These are phyloP conservation scores for Tiliacea aurago DNA, from an alignment of 2,888 invertebrate species.

Conservation along the genomic window DNA sequence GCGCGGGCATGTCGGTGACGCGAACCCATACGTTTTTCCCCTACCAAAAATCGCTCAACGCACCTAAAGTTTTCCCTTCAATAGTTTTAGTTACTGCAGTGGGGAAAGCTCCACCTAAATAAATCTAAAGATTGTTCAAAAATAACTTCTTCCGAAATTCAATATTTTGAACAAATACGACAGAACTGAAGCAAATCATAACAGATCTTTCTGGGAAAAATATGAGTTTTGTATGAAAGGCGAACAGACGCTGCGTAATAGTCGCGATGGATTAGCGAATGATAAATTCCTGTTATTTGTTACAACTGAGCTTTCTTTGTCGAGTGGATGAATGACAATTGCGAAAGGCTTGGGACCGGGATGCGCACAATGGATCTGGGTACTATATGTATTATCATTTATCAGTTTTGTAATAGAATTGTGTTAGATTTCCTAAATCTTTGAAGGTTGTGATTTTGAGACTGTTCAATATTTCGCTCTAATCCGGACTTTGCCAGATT, in stretches of 20 bases:
- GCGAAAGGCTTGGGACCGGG: slow-evolving; percentile 71
- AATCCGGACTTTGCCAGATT: slow-evolving; percentile 3
- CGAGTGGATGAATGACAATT: slow-evolving; percentile 75
- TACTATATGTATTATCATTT: slow-evolving; percentile 62
- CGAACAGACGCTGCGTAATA: slow-evolving; percentile 68
- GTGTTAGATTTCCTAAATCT: slow-evolving; percentile 51
- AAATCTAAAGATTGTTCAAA: slow-evolving; percentile 5
- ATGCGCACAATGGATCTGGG: slow-evolving; percentile 55
- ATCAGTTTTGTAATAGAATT: slow-evolving; percentile 75
- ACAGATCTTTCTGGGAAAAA: slow-evolving; percentile 71
- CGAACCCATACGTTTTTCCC: no score
- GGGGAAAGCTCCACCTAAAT: background rate
- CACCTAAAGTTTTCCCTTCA: no score
- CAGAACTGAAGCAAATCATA: slow-evolving; percentile 53
- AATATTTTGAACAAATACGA: slow-evolving; percentile 28
- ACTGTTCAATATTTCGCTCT: slow-evolving; percentile 18
- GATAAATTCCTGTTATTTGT: slow-evolving; percentile 77
- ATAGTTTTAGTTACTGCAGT: background rate
- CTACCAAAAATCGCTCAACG: no score
- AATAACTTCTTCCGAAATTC: slow-evolving; percentile 11
- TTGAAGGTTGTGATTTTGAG: slow-evolving; percentile 19
- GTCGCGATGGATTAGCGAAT: slow-evolving; percentile 72
- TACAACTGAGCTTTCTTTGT: slow-evolving; percentile 73
- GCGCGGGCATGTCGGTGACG: no score
- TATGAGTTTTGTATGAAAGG: slow-evolving; percentile 66